A percentile compares a stretch with the other conserved stretches of the same genome.
Evolutionary conservation across 2,797 vertebrate genomes (phyloP).

Genomic region (Acanthornis magna): DNA sequence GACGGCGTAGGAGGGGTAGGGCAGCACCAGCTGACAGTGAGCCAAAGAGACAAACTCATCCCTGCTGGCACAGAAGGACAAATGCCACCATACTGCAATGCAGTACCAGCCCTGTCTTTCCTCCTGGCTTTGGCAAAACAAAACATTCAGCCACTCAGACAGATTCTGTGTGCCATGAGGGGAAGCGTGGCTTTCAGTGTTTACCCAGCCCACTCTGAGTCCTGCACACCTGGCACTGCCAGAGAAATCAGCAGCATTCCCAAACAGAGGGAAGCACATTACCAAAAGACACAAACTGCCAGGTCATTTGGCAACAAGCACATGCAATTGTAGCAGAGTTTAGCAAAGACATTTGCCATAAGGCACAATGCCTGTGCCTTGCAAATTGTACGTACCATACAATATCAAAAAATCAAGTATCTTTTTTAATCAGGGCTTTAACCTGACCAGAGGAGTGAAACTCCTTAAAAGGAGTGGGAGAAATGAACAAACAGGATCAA

Average conservation of each 20-base stretch:
- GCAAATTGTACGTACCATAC: not conserved
- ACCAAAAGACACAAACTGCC: not conserved
- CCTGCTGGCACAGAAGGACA: not conserved
- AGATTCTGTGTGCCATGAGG: accelerated
- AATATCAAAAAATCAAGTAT: not conserved
- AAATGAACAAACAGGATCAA: not conserved
- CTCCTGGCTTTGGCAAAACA: not conserved
- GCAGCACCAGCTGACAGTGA: not conserved
- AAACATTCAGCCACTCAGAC: not conserved
- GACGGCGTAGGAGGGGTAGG: not conserved
- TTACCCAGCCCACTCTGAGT: accelerated
- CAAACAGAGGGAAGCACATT: not conserved
- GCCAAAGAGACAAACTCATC: not conserved
- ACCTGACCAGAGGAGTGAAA: not conserved
- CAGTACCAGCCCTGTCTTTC: not conserved
- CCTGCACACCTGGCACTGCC: accelerated
- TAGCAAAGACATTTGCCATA: not conserved
- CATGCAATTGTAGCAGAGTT: not conserved
- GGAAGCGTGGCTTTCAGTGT: not conserved
- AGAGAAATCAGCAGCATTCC: not conserved
- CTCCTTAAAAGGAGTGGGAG: not conserved
- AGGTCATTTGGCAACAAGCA: not conserved
- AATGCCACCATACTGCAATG: not conserved
- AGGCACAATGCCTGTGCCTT: not conserved
- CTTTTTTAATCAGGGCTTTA: not conserved